These are phyloP conservation scores for Luffia ferchaultella DNA, from an alignment of 2,888 invertebrate genomes.

Conservation along the genomic window DNA sequence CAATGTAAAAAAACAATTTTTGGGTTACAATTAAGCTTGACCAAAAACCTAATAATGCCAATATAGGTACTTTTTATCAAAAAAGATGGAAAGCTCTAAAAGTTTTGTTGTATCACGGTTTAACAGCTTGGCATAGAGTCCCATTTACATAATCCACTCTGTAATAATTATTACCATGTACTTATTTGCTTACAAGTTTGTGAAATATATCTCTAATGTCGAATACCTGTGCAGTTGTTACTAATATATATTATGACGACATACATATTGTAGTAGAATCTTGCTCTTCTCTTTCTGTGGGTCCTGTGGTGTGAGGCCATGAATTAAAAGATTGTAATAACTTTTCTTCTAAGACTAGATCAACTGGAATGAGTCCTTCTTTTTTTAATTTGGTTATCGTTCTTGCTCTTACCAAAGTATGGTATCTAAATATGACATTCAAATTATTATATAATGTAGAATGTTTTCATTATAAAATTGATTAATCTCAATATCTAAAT, in stretches of 20 bases:
- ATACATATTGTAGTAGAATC: slow-evolving; percentile 37
- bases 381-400: slow-evolving; percentile 40
- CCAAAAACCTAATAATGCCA: slow-evolving; percentile 3
- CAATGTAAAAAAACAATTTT: not conserved
- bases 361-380: slow-evolving; percentile 29
- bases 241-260: too few species aligned
- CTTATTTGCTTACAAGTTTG: too few species aligned
- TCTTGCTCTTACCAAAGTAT: slow-evolving; percentile 39
- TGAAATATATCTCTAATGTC: too few species aligned
- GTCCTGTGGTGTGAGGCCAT: slow-evolving; percentile 35
- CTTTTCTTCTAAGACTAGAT: slow-evolving; percentile 33
- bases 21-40: slow-evolving; percentile 1
- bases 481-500: too few species aligned
- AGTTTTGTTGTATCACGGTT: too few species aligned
- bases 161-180: too few species aligned
- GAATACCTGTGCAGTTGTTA: too few species aligned
- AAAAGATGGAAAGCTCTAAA: too few species aligned
- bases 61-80: too few species aligned
- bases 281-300: slow-evolving; percentile 30
- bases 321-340: slow-evolving; percentile 32
- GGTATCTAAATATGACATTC: slow-evolving; percentile 35
- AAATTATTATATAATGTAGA: not conserved
- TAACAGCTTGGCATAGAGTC: too few species aligned
- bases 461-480: too few species aligned
- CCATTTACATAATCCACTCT: too few species aligned